Base-by-base conservation (phyloP, 2,888 invertebrate species). In the Notocelia uddmanniana region DNA sequence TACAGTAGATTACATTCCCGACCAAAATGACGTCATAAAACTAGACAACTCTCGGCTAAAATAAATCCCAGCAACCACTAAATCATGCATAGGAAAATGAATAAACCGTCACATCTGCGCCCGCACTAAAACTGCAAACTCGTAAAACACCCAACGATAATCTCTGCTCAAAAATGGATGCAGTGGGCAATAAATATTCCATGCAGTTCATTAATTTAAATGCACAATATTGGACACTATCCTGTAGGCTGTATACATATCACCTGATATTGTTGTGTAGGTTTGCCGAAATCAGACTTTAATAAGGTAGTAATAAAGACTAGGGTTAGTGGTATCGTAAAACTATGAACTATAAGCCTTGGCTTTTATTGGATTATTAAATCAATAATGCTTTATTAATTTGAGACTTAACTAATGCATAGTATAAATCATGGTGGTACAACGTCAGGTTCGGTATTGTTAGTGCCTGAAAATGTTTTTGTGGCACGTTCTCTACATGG, bases 341-440 rank as follows among this genome's bases (percentile, higher is more conserved):
- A n/a, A 15, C n/a, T n/a, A n/a, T 13, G 15, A 59, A 41, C 21
- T 9, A 41, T 41, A 62, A 66, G 45, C 34, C 64, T 48, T 23
- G 74, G 75, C 72, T 77, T 78, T 76, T 55, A 78, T 73, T 73
- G 80, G 80, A 81, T 81, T 83, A 81, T 81, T 83, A 85, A 78
- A 78, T 80, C 81, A 84, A 85, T 82, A 81, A 81, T 79, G 68
- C 78, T 78, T 80, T 82, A 85, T 84, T 84, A 83, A 85, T 85
- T 81, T 79, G 78, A 75, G 80, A 82, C 81, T 79, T 82, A 74
- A 66, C 76, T 74, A 60, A 77, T 69, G 59, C 57, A 75, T 78
- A 78, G 77, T 78, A 50, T 57, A 81, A 69, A 70, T 71, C 26
- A 41, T n/a, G 18, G 34, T 21, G 41, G 10, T 11, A 3, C 23